A percentile compares a stretch with the other conserved stretches of the same genome.
Evolutionary conservation across 2,888 invertebrate genomes (phyloP).

Genomic region (Dexiosoma caninum): DNA sequence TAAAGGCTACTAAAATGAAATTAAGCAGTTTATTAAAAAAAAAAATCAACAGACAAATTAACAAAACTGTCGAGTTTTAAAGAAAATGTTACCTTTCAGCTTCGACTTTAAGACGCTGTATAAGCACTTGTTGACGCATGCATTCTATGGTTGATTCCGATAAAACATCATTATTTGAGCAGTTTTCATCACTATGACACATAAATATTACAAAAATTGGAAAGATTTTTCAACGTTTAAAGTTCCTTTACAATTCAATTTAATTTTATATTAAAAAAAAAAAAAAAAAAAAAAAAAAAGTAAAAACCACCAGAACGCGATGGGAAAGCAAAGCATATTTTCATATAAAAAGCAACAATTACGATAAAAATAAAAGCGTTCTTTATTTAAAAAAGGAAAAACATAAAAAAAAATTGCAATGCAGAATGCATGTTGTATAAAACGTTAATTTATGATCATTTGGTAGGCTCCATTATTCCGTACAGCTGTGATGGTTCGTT

Average conservation of each 20-base stretch:
- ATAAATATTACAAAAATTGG: slow-evolving; percentile 38
- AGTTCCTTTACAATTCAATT: slow-evolving; percentile 15
- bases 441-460: background rate
- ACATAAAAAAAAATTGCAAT: background rate
- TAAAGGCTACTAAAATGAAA: slow-evolving; percentile 58
- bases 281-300: no score
- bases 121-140: slow-evolving; percentile 88
- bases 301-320: no score
- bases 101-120: slow-evolving; percentile 88
- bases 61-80: background rate
- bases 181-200: slow-evolving; percentile 68
- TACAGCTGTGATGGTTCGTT: background rate
- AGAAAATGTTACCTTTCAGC: slow-evolving; percentile 84
- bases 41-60: slow-evolving; percentile 1
- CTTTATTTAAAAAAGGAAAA: background rate
- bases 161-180: slow-evolving; percentile 82
- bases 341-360: no score
- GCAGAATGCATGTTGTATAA: background rate
- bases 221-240: slow-evolving; percentile 31
- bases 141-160: slow-evolving; percentile 89
- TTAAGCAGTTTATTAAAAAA: slow-evolving; percentile 39
- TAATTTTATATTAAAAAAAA: no score
- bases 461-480: background rate
- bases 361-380: background rate
- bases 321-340: background rate